Base-by-base conservation (phyloP, 2,113 vertebrate genomes). In the Machaerirhynchus nigripectus region DNA sequence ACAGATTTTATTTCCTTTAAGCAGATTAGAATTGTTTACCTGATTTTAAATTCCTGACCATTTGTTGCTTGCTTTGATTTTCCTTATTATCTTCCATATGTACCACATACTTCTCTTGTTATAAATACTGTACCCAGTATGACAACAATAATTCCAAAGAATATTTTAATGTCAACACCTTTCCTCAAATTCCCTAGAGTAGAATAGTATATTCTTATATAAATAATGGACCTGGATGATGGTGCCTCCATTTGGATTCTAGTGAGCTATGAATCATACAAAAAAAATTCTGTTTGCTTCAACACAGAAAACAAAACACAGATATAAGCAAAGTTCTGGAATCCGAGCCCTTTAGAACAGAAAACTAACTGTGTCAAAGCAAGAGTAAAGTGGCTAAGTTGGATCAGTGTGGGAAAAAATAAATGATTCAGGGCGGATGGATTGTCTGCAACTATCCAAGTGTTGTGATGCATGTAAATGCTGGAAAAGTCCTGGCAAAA, bases 61-160 rank as follows among this genome's bases (percentile, higher is more conserved):
- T 46, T 86, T 81, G 11, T 61, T 73, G 4, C 27, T 81, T 65
- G 20, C 22, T 69, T 55, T 59, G 17, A 59, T 67, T 92, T 83
- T 31, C 30, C 33, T 73, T 24, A 28, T 77, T 67, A 8, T 68
- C 20, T 59, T 79, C 27, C 20, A 46, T 24, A 30, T 44, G 33
- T 35, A 50, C 3, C 6, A 60, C 27, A 49, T 31, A 76, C 5
- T 40, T 74, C 7, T 85, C 39, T 67, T 84, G 19, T 35, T 39
- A n/a, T 83, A 69, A 17, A 78, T 35, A 56, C 6, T 0, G 1
- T 35, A 50, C 9, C 6, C 3, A 8, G 1, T 50, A 73, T 17
- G 9, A 59, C 22, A 56, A 18, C 44, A 49, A 65, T 31, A 74
- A 83, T 53, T 76, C 14, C 33, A 74, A 82, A 22, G 44, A 17